A percentile compares a stretch with the other conserved stretches of the same genome.
Evolutionary conservation across 2,888 invertebrate species (phyloP).

Genomic region (Bimastos eiseni): DNA sequence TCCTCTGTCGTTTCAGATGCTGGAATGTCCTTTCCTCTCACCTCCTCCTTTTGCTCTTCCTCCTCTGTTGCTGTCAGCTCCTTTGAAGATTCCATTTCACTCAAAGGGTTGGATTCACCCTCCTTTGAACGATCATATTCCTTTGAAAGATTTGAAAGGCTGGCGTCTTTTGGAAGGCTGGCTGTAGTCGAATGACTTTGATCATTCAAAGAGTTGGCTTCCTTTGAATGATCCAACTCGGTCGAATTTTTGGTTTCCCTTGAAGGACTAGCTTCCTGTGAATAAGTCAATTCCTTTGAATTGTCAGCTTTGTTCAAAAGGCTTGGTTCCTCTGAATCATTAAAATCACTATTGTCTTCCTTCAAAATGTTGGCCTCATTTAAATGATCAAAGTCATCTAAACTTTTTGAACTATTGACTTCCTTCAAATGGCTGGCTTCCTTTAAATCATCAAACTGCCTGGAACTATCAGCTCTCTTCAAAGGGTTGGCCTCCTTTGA

Average conservation of each 20-base stretch:
- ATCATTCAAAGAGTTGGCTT: background rate
- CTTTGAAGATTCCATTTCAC: background rate
- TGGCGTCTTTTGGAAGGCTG: background rate
- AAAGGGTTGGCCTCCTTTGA: background rate
- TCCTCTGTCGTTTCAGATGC: background rate
- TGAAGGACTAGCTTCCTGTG: background rate
- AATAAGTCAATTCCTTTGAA: background rate
- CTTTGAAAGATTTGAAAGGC: background rate
- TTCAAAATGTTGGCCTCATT: background rate
- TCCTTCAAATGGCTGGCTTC: background rate
- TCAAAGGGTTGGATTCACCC: background rate
- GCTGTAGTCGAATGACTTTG: background rate
- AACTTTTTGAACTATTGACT: background rate
- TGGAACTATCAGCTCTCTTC: background rate
- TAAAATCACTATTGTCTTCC: background rate
- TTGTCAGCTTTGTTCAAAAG: background rate
- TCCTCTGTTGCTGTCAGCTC: background rate
- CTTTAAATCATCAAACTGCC: background rate
- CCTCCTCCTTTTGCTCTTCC: background rate
- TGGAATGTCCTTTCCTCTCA: background rate
- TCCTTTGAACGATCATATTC: background rate
- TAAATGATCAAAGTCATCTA: background rate
- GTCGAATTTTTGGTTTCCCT: no score
- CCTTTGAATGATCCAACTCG: background rate
- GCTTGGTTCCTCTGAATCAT: background rate